Evolutionary conservation across 2,797 vertebrate species (phyloP), one percentile per base, ranked within the genome.

Genomic region (Acipenser oxyrinchus): DNA sequence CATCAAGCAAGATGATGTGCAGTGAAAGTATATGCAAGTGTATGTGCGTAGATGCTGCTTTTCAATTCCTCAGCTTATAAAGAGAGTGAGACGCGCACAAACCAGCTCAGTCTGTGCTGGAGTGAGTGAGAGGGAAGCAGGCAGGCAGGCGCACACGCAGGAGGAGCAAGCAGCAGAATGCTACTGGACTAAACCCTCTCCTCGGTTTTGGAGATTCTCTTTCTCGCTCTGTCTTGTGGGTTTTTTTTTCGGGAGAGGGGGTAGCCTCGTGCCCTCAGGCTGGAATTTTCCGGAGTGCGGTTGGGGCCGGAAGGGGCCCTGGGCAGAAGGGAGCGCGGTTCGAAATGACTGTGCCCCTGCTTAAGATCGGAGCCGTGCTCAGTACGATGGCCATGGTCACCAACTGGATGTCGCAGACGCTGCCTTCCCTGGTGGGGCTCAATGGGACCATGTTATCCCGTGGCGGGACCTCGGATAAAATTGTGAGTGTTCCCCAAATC

Each of bases 361-460:
- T 96, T 73, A 97, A 96, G 87, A 95, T 96, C 72, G 93, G 95
- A 77, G 94, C 91, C 67, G 93, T 96, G 88, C 94, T 96, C 76
- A 96, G 95, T 92, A 97, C 94, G 79, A 95, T 97, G 95, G 95
- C 95, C 78, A 96, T 96, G 95, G 93, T 97, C 81, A 96, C 95
- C 81, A 97, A 96, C 88, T 97, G 94, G 94, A 96, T 97, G 95
- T 97, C 93, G 82, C 94, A 96, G 89, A 96, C 93, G 63, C 85
- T 95, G 72, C 94, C 94, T 69, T 94, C 93, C 12, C 90, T 96
- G 57, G 93, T 95, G 77, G 94, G 94, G 77, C 93, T 96, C 75
- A 96, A 95, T 75, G 92, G 91, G 75, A 96, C 93, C 74, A 88
- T 85, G 37, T 75, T 91, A 79, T 90, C 92, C 79, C 90, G 92